A percentile compares a stretch with the other conserved stretches of the same genome.
These are phyloP conservation scores for Papilio demoleus DNA, from an alignment of 2,888 invertebrate genomes.

Conservation along the genomic window DNA sequence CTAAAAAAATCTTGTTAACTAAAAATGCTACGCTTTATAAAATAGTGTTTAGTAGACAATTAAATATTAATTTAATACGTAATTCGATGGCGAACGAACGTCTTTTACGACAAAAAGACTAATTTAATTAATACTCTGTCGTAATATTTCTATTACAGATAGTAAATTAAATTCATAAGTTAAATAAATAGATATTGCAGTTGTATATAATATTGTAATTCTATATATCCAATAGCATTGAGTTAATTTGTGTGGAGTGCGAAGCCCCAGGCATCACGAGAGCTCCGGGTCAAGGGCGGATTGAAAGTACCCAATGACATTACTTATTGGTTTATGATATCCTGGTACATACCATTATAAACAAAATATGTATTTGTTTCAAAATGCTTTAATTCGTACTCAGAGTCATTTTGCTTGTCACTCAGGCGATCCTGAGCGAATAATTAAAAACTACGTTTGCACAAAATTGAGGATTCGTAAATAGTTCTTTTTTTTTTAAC, in stretches of 20 bases:
- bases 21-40: no score
- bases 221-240: background rate
- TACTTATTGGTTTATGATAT: background rate
- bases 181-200: background rate
- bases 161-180: background rate
- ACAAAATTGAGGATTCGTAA: no score
- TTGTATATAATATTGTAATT: background rate
- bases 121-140: background rate
- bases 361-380: no score
- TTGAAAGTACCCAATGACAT: background rate
- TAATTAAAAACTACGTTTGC: no score
- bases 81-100: constrained; percentile 2
- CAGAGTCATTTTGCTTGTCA: no score
- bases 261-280: constrained; percentile 14
- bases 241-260: constrained; percentile 3
- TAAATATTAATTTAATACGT: no score
- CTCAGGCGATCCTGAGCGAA: no score
- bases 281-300: constrained; percentile 19
- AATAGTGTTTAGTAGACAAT: no score
- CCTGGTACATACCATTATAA: background rate
- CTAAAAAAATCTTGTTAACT: no score
- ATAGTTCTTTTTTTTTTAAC: no score
- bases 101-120: background rate
- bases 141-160: background rate
- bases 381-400: no score